Evolutionary conservation across 2,797 vertebrate species (phyloP).

Genomic region (Corythornis leucogaster): DNA sequence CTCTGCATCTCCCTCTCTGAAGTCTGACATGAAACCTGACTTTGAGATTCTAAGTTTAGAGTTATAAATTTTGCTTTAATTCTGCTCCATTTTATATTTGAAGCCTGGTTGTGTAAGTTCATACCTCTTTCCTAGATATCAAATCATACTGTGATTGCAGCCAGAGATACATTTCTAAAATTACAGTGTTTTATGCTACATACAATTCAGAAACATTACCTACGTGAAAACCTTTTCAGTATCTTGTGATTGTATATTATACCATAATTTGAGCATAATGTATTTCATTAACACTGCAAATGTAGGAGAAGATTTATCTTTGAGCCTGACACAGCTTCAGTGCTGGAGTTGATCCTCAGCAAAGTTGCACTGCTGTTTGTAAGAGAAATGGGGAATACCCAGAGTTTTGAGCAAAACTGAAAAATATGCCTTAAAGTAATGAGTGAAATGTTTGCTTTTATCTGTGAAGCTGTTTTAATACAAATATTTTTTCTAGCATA

Average conservation of each 20-base stretch:
- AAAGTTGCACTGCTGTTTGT: not conserved
- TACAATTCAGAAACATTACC: not conserved
- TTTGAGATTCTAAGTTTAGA: not conserved
- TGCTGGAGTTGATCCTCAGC: not conserved
- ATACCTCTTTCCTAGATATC: not conserved
- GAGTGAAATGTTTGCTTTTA: not conserved
- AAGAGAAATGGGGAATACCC: not conserved
- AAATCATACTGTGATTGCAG: not conserved
- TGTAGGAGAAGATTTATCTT: not conserved
- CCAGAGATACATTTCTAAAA: not conserved
- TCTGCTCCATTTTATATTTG: not conserved
- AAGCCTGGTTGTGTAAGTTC: not conserved
- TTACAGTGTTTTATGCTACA: not conserved
- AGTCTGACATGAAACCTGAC: not conserved
- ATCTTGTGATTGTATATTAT: not conserved
- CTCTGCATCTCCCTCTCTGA: not conserved
- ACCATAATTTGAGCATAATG: not conserved
- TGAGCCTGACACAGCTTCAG: not conserved
- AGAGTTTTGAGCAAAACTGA: not conserved
- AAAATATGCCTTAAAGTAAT: not conserved
- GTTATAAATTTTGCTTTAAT: not conserved
- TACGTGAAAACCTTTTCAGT: not conserved
- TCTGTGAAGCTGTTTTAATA: not conserved
- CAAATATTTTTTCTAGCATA: rapidly evolving
- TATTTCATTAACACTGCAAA: not conserved